Evolutionary conservation across 2,797 vertebrate genomes (phyloP), one percentile per base, ranked within the genome.

Genomic region (Phoebastria nigripes): DNA sequence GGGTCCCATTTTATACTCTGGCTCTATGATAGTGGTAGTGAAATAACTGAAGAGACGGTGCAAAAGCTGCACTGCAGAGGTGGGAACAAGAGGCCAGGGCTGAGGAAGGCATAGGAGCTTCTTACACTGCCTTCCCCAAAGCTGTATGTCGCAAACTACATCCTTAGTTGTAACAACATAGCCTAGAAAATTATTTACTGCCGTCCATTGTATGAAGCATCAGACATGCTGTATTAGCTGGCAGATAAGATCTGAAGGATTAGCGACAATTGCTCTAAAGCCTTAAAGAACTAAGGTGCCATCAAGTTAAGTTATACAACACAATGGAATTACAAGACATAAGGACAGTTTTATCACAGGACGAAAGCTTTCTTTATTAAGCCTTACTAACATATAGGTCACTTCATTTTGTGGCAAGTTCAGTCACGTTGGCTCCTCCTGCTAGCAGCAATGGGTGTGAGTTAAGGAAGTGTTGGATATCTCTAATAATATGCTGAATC

Each of bases 251-350:
- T 3, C 70, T 37, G 46, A 54, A 42, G 55, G 54, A 66, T 79
- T 74, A 65, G 22, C 6, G 3, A 12, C 1, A 4, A 17, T 46
- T 44, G 35, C 28, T 79, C 35, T 56, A 19, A 33, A 62, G 37
- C 19, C n/a, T 56, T 54, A 8, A n/a, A 1, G 3, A 79, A 1
- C 35, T 10, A 35, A 55, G 42, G 35, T 2, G 3, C 35, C 6
- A 6, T 15, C 25, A 69, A 22, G 37, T 56, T 26, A 26, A 73
- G 31, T 58, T 47, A 9, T 1, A 24, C 1, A 3, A 5, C 55
- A 54, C n/a, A 14, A 18, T 6, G 47, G 39, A 62, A 76, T 56
- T 74, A 24, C 15, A 59, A 44, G 67, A 33, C 29, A 9, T 13
- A 35, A 41, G 41, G 62, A 35, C 49, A 31, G 24, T 67, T 77